Evolutionary conservation across 1,140 invertebrate genomes (phyloP).

Genomic region (Drosophila simulans): DNA sequence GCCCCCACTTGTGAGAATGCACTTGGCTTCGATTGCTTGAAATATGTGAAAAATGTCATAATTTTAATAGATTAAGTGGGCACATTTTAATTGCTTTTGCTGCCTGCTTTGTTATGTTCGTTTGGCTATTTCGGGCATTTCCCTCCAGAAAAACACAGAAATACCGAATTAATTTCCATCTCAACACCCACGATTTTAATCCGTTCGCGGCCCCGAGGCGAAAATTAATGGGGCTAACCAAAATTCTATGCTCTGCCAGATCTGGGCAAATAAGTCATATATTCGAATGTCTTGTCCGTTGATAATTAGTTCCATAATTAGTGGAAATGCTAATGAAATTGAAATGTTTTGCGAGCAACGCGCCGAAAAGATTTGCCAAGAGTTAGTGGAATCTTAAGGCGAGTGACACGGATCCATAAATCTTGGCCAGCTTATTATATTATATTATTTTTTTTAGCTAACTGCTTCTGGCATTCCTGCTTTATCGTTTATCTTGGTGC

Average conservation of each 20-base stretch:
- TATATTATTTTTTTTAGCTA: not conserved
- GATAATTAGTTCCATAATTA: slow-evolving; percentile 76
- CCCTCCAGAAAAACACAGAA: slow-evolving; percentile 27
- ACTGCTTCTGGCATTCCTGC: slow-evolving; percentile 23
- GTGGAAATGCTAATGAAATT: slow-evolving; percentile 71
- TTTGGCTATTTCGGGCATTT: slow-evolving; percentile 36
- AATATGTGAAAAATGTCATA: slow-evolving; percentile 64
- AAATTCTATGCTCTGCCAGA: slow-evolving; percentile 57
- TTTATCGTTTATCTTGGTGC: slow-evolving; percentile 14
- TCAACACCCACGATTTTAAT: slow-evolving; percentile 66
- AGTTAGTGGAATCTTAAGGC: slow-evolving; percentile 46
- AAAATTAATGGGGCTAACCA: slow-evolving; percentile 60
- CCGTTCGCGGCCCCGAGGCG: slow-evolving; percentile 41
- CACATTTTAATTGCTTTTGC: slow-evolving; percentile 49
- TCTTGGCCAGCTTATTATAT: slow-evolving; percentile 17
- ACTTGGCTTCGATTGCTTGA: slow-evolving; percentile 39
- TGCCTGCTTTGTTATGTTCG: slow-evolving; percentile 24
- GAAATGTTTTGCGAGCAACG: slow-evolving; percentile 45
- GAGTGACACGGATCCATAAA: slow-evolving; percentile 65
- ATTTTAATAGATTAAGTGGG: slow-evolving; percentile 60
- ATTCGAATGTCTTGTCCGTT: slow-evolving; percentile 49
- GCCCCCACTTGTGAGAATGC: not conserved
- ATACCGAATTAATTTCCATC: slow-evolving; percentile 43
- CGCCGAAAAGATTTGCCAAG: slow-evolving; percentile 44
- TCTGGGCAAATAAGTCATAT: slow-evolving; percentile 55